Percentiles rank a stretch among this genome's conserved stretches.
phyloP scores from a whole-genome alignment of 2,888 invertebrate genomes.

The Campopleginae sp. region DNA sequence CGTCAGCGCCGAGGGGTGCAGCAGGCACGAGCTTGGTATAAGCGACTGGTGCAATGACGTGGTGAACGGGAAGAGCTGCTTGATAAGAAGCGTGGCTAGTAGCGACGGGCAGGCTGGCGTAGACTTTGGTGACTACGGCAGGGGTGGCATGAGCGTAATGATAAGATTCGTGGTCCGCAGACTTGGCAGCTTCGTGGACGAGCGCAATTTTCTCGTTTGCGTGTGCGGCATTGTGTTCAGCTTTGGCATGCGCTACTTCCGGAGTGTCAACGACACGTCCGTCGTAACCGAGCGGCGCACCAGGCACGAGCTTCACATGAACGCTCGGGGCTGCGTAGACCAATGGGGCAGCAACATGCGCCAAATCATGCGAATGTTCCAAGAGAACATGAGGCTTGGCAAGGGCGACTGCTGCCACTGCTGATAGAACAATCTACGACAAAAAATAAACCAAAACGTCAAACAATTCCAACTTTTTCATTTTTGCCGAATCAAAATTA shows the following conservation, averaged over 20 bases:
- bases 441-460: not conserved
- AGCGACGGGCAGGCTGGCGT: conserved; percentile 38
- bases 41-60: conserved; percentile 60
- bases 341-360: conserved; percentile 43
- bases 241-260: conserved; percentile 75
- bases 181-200: conserved; percentile 60
- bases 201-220: conserved; percentile 69
- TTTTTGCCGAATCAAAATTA: not conserved
- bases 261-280: conserved; percentile 75
- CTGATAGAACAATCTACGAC: conserved; percentile 68
- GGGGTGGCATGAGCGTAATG: conserved; percentile 48
- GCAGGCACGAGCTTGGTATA: conserved; percentile 62
- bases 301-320: conserved; percentile 56
- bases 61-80: conserved; percentile 53
- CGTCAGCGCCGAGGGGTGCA: conserved; percentile 74
- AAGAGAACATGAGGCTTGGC: conserved; percentile 58
- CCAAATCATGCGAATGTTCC: conserved; percentile 31
- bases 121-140: conserved; percentile 27
- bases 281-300: conserved; percentile 70
- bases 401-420: conserved; percentile 69
- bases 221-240: conserved; percentile 76
- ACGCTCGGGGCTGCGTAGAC: conserved; percentile 43
- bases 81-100: conserved; percentile 51
- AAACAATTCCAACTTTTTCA: not conserved
- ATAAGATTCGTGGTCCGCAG: conserved; percentile 44